Evolutionary conservation across 2,888 invertebrate genomes (phyloP).

Genomic region (Oegoconia quadripuncta): DNA sequence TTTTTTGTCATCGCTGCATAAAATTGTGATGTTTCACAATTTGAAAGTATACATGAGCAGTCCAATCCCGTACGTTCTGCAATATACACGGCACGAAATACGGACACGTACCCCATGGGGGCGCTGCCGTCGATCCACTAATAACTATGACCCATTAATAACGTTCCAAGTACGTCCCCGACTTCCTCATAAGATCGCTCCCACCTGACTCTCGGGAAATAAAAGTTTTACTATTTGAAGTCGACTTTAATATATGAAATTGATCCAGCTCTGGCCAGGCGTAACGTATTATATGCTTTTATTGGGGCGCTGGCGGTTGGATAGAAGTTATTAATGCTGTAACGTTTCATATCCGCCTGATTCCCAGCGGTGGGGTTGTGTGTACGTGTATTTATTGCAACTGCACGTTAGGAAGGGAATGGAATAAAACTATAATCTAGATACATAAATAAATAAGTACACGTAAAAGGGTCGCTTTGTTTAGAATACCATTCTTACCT

Average conservation of each 20-base stretch:
- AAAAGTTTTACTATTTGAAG: slow-evolving; percentile 53
- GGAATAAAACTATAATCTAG: too few species aligned
- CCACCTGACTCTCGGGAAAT: slow-evolving; percentile 49
- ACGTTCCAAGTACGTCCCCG: background rate
- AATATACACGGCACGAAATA: too few species aligned
- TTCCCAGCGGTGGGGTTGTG: background rate
- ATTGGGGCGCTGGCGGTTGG: slow-evolving; percentile 29
- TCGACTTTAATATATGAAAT: slow-evolving; percentile 47
- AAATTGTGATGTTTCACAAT: background rate
- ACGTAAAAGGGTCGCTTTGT: too few species aligned
- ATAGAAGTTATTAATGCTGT: slow-evolving; percentile 28
- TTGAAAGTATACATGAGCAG: background rate
- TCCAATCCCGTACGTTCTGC: too few species aligned
- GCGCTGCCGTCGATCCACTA: too few species aligned
- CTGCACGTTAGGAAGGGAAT: too few species aligned
- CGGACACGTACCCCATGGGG: too few species aligned
- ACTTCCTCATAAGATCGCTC: slow-evolving; percentile 3
- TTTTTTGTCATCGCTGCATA: too few species aligned
- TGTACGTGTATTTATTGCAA: too few species aligned
- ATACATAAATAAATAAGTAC: too few species aligned
- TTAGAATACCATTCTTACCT: too few species aligned
- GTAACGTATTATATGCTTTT: slow-evolving; percentile 35
- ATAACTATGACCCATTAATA: background rate
- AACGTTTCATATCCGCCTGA: background rate
- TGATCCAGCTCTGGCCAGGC: slow-evolving; percentile 29